Evolutionary conservation across 2,113 vertebrate genomes (phyloP).

Genomic region (Rhodinocichla rosea): DNA sequence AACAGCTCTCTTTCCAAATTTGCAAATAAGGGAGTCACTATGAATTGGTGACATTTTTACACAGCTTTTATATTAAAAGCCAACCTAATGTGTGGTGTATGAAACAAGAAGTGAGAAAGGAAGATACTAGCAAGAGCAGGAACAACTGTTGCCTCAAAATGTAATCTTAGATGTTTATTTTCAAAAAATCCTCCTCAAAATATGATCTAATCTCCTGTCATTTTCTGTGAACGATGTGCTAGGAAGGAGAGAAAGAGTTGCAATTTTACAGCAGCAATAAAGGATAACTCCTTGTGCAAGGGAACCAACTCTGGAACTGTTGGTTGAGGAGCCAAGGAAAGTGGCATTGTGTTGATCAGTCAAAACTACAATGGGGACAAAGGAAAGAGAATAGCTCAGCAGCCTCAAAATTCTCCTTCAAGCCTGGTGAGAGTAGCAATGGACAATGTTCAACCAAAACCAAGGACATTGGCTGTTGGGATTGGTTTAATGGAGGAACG

Average conservation of each 20-base stretch:
- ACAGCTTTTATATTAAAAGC: background rate
- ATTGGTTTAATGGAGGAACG: background rate
- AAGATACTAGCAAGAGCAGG: background rate
- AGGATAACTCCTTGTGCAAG: background rate
- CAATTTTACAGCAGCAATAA: background rate
- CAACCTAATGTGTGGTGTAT: background rate
- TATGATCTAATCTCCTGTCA: background rate
- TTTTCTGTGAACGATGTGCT: background rate
- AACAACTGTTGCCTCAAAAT: background rate
- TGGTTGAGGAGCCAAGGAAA: background rate
- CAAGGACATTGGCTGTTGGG: background rate
- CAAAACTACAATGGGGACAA: background rate
- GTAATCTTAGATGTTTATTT: background rate
- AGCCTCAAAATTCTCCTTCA: background rate
- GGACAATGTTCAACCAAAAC: background rate
- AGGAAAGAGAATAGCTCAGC: background rate
- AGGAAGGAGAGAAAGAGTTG: background rate
- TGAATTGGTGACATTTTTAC: background rate
- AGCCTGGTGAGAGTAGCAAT: background rate
- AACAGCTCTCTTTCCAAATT: background rate
- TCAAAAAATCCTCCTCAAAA: background rate
- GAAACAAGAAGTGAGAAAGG: background rate
- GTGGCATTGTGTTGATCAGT: background rate
- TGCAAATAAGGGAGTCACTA: background rate
- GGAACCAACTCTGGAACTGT: background rate